phyloP scores from a whole-genome alignment of 2,797 vertebrate species.

The Fringilla coelebs region DNA sequence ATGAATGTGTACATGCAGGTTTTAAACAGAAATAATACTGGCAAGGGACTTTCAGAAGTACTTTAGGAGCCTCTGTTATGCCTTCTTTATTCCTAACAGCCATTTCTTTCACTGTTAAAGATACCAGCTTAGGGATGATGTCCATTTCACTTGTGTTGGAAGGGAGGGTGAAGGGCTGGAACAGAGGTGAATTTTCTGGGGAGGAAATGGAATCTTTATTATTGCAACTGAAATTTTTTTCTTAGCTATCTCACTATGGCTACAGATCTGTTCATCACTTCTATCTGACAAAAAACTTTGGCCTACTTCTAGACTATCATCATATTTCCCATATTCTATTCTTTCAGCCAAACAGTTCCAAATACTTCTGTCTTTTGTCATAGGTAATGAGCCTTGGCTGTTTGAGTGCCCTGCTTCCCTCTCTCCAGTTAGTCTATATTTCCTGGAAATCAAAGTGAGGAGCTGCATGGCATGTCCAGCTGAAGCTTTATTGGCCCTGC shows the following conservation, averaged over 20 bases:
- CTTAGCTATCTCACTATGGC: background rate
- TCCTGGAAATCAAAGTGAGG: background rate
- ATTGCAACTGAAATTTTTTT: background rate
- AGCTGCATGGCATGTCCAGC: background rate
- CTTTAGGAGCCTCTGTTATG: fast-evolving
- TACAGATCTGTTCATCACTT: background rate
- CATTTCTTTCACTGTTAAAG: background rate
- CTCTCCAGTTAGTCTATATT: background rate
- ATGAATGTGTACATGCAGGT: background rate
- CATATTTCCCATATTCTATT: background rate
- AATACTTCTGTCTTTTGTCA: background rate
- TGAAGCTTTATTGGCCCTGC: background rate
- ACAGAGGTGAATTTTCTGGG: background rate
- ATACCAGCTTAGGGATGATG: background rate
- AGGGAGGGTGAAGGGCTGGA: background rate
- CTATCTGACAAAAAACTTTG: background rate
- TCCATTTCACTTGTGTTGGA: background rate
- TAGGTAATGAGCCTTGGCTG: background rate
- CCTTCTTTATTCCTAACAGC: background rate
- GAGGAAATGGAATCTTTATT: background rate
- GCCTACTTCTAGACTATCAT: background rate
- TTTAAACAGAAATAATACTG: background rate
- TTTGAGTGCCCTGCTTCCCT: background rate
- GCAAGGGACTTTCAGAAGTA: background rate
- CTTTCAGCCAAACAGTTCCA: background rate